These are phyloP conservation scores for Archaeoteleia sp. DNA, from an alignment of 2,888 invertebrate genomes.

Conservation along the genomic window DNA sequence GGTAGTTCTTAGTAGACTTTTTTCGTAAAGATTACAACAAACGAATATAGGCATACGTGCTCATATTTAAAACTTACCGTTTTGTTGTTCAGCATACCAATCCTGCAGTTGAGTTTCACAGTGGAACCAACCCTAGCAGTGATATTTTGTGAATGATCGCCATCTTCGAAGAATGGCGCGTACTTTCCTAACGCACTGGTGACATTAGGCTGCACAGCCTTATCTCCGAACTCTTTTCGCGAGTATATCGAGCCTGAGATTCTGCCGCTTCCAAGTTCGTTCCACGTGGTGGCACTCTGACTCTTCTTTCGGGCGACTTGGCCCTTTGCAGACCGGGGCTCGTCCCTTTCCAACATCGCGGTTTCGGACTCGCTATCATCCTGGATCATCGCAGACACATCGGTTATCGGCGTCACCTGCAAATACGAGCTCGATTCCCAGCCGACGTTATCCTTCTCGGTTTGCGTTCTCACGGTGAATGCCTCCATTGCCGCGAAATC, in stretches of 20 bases:
- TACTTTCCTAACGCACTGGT: constrained; percentile 72
- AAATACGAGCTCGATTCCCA: constrained; percentile 8
- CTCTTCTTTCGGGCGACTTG: constrained; percentile 29
- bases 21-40: neutral
- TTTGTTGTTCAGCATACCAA: constrained; percentile 79
- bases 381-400: constrained; percentile 13
- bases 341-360: constrained; percentile 9
- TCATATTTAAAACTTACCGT: constrained; percentile 76
- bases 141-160: constrained; percentile 77
- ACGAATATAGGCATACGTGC: neutral
- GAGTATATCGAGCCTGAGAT: constrained; percentile 34
- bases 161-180: constrained; percentile 79
- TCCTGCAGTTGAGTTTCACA: constrained; percentile 78
- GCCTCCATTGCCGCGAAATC: neutral
- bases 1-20: neutral
- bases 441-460: constrained; percentile 28
- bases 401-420: constrained; percentile 21
- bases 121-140: constrained; percentile 79
- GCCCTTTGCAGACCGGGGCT: constrained; percentile 8
- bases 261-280: constrained; percentile 55
- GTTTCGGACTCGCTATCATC: constrained; percentile 18
- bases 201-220: constrained; percentile 65
- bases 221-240: constrained; percentile 44
- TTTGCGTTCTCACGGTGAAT: constrained; percentile 21
- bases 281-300: constrained; percentile 50